Evolutionary conservation across 2,113 vertebrate species (phyloP), one percentile per base, ranked within the genome.

Genomic region (Empidonax traillii): DNA sequence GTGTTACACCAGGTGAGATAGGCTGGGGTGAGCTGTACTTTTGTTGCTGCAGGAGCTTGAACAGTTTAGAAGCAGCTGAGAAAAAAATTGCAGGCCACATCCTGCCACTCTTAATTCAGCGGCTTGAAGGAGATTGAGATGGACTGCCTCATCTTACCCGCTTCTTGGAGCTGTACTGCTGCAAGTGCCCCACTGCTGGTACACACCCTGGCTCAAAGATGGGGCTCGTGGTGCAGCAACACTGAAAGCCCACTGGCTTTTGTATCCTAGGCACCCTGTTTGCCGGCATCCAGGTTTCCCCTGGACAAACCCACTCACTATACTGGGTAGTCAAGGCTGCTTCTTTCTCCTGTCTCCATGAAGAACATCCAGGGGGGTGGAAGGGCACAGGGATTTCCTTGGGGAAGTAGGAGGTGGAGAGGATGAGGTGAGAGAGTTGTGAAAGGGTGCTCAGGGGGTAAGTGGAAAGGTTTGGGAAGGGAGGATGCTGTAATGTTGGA

Each of bases 361-460:
- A 69, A 55, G 46, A 30, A 23, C 2, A 3, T 51, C 53, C 2
- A 0, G 1, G 13, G 46, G 31, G 3, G 6, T 65, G 53, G 73
- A 51, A 75, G 58, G 62, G 55, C 37, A 37, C 16, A 37, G 49
- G 56, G 22, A 53, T n/a, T 66, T 95, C 49, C 52, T 72, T 53
- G 41, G 81, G 43, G 28, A 17, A 73, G n/a, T n/a, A 30, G 47
- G 37, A 62, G 53, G 6, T 73, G 37, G 76, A 89, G 56, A 82
- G 75, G 84, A 75, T 66, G 28, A 82, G 56, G 49, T 81, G 37
- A 27, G 28, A 61, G 61, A 52, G 30, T 22, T 6, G 4, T 52
- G 23, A 37, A 59, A 76, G 51, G 46, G 62, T 83, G 75, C 25
- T 10, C 22, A 25, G 20, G 53, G 49, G 13, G 4, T 77, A 4